Evolutionary conservation across 2,797 vertebrate genomes (phyloP).

Genomic region (Propithecus deckenii): DNA sequence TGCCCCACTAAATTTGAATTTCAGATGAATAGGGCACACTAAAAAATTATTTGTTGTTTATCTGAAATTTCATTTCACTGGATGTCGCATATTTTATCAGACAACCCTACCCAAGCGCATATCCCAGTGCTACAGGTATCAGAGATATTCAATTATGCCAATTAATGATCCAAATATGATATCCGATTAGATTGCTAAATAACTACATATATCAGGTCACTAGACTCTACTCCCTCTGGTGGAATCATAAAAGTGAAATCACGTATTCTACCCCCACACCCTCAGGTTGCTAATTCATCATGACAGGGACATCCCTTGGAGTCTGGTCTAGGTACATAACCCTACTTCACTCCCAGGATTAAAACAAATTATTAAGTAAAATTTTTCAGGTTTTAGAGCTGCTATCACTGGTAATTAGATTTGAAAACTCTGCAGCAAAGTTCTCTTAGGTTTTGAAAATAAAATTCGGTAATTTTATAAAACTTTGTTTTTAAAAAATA

Average conservation of each 20-base stretch:
- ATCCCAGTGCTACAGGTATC: not conserved
- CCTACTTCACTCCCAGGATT: not conserved
- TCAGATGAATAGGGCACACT: not conserved
- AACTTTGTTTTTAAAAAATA: not conserved
- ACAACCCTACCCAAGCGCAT: not conserved
- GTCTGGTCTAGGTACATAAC: not conserved
- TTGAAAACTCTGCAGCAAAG: conserved; percentile 1
- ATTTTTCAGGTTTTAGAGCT: not conserved
- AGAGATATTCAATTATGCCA: not conserved
- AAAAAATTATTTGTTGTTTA: not conserved
- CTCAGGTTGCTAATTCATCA: not conserved
- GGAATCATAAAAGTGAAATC: not conserved
- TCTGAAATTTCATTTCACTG: not conserved
- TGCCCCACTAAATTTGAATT: not conserved
- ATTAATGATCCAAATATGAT: not conserved
- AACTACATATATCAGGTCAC: not conserved
- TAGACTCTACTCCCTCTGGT: not conserved
- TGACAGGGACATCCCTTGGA: not conserved
- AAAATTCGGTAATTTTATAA: not conserved
- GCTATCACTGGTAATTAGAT: not conserved
- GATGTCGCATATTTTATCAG: not conserved
- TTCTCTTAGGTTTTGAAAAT: conserved; percentile 2
- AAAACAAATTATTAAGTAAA: conserved; percentile 16
- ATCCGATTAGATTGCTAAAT: not conserved
- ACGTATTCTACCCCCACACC: not conserved